Conservation (phyloP, 2,113 vertebrate species). For the Muntiacus muntjak region DNA sequence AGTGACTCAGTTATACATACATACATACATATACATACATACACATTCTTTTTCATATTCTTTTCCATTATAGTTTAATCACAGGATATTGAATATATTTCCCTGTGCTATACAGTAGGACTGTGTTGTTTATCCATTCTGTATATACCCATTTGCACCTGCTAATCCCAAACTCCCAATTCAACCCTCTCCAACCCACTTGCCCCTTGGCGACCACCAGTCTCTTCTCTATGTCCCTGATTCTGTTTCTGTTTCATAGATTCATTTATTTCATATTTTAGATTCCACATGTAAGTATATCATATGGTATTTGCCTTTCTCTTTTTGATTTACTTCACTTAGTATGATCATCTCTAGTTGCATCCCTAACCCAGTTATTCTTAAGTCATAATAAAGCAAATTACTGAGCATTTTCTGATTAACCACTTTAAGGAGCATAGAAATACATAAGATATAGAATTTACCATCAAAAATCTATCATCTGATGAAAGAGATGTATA, state of each 20-base stretch:
- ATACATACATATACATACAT: background rate
- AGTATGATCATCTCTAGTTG: background rate
- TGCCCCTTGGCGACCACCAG: background rate
- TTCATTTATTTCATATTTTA: background rate
- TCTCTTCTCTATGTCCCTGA: background rate
- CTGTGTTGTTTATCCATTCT: background rate
- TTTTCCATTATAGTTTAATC: background rate
- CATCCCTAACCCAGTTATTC: background rate
- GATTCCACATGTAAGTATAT: background rate
- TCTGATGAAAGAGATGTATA: background rate
- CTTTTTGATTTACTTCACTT: background rate
- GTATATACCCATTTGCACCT: background rate
- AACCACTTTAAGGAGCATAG: background rate
- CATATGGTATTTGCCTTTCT: background rate
- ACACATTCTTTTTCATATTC: background rate
- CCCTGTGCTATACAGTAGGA: background rate
- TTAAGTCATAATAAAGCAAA: background rate
- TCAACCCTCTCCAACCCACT: background rate
- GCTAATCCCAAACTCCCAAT: background rate
- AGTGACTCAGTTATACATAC: background rate
- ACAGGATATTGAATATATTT: background rate
- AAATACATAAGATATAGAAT: background rate
- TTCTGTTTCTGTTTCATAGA: background rate
- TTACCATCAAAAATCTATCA: background rate
- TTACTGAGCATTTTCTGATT: constrained; percentile 4